Percentiles rank a stretch among this genome's conserved stretches.
Evolutionary conservation across 2,888 invertebrate genomes (phyloP).

Genomic region (Andrena hattorfiana): DNA sequence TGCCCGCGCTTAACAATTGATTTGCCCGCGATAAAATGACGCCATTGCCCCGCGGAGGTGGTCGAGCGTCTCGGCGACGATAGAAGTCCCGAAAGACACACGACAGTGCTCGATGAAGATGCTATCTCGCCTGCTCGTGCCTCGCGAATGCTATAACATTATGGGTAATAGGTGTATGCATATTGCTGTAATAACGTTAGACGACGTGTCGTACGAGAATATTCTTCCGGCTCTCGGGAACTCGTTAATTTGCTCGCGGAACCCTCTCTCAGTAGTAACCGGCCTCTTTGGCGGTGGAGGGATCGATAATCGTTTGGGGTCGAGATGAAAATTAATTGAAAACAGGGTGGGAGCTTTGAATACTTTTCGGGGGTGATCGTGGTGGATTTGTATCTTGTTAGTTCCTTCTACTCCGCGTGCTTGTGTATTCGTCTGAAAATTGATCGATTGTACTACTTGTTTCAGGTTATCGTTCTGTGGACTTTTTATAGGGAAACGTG

Average conservation of each 20-base stretch:
- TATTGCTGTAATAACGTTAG: constrained; percentile 21
- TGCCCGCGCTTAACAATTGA: constrained; percentile 36
- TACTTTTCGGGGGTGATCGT: constrained; percentile 19
- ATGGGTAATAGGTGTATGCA: constrained; percentile 37
- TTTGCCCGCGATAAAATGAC: constrained; percentile 40
- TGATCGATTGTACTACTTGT: neutral
- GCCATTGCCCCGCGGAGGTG: neutral
- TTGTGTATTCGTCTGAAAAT: neutral
- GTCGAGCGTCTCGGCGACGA: constrained; percentile 16
- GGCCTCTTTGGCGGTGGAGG: neutral
- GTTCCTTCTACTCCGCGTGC: neutral
- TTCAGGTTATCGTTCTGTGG: no score
- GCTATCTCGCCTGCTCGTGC: constrained; percentile 22
- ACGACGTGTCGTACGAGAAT: constrained; percentile 22
- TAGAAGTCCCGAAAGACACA: constrained; percentile 13
- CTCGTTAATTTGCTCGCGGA: constrained; percentile 33
- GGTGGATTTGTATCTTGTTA: neutral
- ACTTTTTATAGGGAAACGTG: no score
- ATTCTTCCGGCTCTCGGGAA: constrained; percentile 16
- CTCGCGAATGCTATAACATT: constrained; percentile 9
- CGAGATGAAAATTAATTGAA: constrained; percentile 38
- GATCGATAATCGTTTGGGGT: constrained; percentile 37
- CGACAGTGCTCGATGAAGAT: constrained; percentile 24
- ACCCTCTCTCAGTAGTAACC: constrained; percentile 24
- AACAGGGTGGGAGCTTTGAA: constrained; percentile 24